Percentiles rank a stretch among this genome's conserved stretches.
Conservation (phyloP, 2,113 vertebrate genomes). For the Narcine bancroftii region DNA sequence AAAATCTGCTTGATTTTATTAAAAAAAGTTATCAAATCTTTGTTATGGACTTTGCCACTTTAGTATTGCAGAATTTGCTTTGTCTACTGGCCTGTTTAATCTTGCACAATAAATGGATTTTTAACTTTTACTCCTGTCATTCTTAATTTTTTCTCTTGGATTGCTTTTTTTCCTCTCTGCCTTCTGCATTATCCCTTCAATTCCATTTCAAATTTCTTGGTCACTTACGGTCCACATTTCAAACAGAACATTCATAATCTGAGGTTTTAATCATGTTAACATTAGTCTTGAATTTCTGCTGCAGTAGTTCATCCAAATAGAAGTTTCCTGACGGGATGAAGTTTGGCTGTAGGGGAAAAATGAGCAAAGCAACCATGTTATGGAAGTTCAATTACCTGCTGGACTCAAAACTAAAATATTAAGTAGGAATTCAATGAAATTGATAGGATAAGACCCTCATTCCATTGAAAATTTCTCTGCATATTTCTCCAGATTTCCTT, state of each 20-base stretch:
- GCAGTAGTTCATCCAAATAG: not conserved
- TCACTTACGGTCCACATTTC: not conserved
- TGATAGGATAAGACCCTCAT: not conserved
- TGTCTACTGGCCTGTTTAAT: conserved; percentile 28
- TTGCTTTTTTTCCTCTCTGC: not conserved
- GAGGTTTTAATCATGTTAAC: not conserved
- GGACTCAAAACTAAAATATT: not conserved
- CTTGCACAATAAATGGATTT: conserved; percentile 31
- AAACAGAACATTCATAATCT: not conserved
- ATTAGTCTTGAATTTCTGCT: not conserved
- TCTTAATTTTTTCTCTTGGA: not conserved
- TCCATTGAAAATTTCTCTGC: not conserved
- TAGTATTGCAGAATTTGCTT: conserved; percentile 32
- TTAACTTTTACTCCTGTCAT: not conserved
- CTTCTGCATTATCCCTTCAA: not conserved
- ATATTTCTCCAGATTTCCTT: not conserved
- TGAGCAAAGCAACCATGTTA: not conserved
- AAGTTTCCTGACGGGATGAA: not conserved
- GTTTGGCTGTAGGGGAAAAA: not conserved
- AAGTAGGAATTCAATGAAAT: not conserved
- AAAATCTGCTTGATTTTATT: conserved; percentile 36
- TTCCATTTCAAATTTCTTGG: not conserved
- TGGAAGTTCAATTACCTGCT: not conserved
- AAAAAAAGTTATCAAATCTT: conserved; percentile 6
- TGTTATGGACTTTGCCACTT: conserved; percentile 25